Evolutionary conservation across 2,113 vertebrate species (phyloP), one percentile per base, ranked within the genome.

Genomic region (Okapia johnstoni): DNA sequence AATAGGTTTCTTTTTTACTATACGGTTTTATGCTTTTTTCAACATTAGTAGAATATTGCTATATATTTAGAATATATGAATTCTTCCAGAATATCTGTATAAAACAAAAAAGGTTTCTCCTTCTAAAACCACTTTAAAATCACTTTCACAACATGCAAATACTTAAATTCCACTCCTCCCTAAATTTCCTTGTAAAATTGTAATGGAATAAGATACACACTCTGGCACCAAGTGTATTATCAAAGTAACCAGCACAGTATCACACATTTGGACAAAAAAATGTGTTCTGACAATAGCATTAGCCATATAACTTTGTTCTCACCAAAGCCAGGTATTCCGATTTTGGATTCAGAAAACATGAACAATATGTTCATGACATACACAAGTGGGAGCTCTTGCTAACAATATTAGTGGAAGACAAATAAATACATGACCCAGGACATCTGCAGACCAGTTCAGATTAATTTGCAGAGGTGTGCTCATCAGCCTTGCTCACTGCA

Each of bases 121-220:
- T 79, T 94, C 87, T 60, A 93, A 94, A 90, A 77, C 11, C n/a
- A 96, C 13, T 73, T 95, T 95, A 87, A 95, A 84, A 87, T 81
- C 26, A 77, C 17, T 88, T 93, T 88, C 17, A 84, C 77, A 70
- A 58, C 50, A 60, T 28, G 50, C n/a, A 70, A 70, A 58, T 48
- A 88, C 36, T 87, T 88, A 66, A 73, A 50, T 50, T 48, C 33
- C 10, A 50, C 33, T 58, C 61, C 73, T 19, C 33, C 6, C 3
- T 6, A 55, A 54, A 28, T 84, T 81, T 93, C 50, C 63, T 77
- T 95, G 66, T 55, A 60, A 85, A 96, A 60, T 54, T 87, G 43
- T 21, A 85, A 85, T 87, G 33, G 36, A 91, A 55, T 94, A 55
- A 92, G 89, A 66, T 87, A 86, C 0, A 73, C 17, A 73, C 17